These are phyloP conservation scores for Platichthys stellatus DNA, from an alignment of 2,113 vertebrate genomes.

Conservation along the genomic window DNA sequence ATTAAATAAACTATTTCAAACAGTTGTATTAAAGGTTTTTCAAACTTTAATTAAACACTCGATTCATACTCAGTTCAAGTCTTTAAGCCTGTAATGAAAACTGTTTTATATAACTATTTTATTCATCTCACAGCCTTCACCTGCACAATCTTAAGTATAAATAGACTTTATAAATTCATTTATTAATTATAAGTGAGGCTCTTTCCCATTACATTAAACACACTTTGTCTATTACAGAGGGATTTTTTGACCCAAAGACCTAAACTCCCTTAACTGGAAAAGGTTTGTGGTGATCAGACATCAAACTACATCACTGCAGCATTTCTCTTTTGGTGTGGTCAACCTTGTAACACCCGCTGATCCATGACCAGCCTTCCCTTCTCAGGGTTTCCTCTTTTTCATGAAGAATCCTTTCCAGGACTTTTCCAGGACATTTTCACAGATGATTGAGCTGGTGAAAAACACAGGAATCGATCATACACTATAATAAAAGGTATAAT, in stretches of 20 bases:
- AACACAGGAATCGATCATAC: not conserved
- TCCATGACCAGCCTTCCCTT: not conserved
- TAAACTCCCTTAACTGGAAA: not conserved
- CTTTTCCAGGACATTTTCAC: constrained; percentile 1
- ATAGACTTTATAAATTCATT: too few relatives aligned
- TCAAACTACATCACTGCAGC: not conserved
- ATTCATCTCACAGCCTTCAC: not conserved
- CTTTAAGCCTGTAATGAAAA: not conserved
- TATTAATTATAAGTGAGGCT: too few relatives aligned
- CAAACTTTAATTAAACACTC: too few relatives aligned
- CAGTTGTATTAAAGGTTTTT: too few relatives aligned
- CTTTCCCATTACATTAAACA: too few relatives aligned
- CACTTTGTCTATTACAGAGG: too few relatives aligned
- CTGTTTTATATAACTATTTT: not conserved
- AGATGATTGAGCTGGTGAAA: not conserved
- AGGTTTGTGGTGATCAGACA: not conserved
- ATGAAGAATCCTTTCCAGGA: not conserved
- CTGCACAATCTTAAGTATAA: too few relatives aligned
- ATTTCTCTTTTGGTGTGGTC: not conserved
- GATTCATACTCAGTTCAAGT: too few relatives aligned
- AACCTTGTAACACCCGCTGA: not conserved
- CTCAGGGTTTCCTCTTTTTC: not conserved
- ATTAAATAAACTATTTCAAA: too few relatives aligned
- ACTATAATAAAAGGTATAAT: not conserved
- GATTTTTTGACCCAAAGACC: not conserved